Percentiles rank a stretch among this genome's conserved stretches.
These are phyloP conservation scores for Carassius auratus DNA, from an alignment of 2,113 vertebrate species.

Conservation along the genomic window DNA sequence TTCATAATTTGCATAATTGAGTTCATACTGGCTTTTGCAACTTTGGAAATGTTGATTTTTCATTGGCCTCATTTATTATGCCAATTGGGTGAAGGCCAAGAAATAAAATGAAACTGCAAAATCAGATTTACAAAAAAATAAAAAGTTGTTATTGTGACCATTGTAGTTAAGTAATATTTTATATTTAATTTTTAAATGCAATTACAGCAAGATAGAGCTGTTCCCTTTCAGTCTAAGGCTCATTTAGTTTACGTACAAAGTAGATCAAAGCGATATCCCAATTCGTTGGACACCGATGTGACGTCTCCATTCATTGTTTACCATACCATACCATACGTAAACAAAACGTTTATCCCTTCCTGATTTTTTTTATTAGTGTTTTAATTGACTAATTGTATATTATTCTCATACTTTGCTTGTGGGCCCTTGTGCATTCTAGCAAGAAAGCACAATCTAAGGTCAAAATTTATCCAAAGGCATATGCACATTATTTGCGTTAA, in stretches of 20 bases:
- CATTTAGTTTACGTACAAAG: too few species aligned
- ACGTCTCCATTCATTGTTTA: too few species aligned
- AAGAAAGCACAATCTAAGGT: conserved; percentile 28
- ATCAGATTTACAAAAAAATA: neutral
- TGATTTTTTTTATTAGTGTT: neutral
- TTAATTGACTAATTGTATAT: conserved; percentile 17
- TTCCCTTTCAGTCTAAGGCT: too few species aligned
- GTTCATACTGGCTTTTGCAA: neutral
- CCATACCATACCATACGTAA: too few species aligned
- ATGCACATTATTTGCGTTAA: conserved; percentile 18
- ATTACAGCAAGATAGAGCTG: neutral
- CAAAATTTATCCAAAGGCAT: conserved; percentile 21
- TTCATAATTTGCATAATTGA: neutral
- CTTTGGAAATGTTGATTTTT: conserved; percentile 12
- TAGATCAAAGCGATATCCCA: too few species aligned
- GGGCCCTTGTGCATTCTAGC: conserved; percentile 30
- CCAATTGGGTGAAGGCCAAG: neutral
- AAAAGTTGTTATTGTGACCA: neutral
- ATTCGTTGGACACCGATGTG: too few species aligned
- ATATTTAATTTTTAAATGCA: conserved; percentile 6
- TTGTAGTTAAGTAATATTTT: neutral
- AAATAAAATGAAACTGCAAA: neutral
- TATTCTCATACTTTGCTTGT: neutral
- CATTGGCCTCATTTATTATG: neutral
- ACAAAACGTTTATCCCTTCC: neutral